Conservation (phyloP, 2,113 vertebrate species). For the Lates calcarifer region DNA sequence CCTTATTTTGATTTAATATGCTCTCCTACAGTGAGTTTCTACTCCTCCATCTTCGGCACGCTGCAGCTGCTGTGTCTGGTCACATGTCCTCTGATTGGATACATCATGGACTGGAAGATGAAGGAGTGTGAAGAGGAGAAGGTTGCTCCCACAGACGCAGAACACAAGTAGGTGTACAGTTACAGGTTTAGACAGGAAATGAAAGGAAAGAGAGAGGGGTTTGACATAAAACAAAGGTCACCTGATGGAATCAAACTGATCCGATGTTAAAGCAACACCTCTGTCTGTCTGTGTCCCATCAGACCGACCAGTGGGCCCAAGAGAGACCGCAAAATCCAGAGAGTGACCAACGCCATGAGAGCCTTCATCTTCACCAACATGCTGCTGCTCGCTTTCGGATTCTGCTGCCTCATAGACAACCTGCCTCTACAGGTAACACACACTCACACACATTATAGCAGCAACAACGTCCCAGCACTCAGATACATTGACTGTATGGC, state of each 20-base stretch:
- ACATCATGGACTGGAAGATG: conserved; percentile 94
- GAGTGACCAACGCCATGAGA: conserved; percentile 91
- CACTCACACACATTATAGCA: neutral
- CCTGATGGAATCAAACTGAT: too few relatives aligned
- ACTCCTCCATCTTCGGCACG: conserved; percentile 90
- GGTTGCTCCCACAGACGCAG: neutral
- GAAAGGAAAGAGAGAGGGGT: too few relatives aligned
- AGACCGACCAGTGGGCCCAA: conserved; percentile 37
- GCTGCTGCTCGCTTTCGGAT: conserved; percentile 88
- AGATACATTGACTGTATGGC: neutral
- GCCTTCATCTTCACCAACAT: conserved; percentile 91
- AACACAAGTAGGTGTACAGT: conserved; percentile 53
- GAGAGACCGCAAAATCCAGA: conserved; percentile 89
- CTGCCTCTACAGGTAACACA: conserved; percentile 88
- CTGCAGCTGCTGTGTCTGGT: conserved; percentile 91
- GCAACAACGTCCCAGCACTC: neutral
- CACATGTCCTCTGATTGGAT: conserved; percentile 93
- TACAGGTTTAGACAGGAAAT: neutral
- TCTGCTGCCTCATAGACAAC: conserved; percentile 86
- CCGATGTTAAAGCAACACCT: too few relatives aligned
- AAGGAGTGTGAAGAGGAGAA: conserved; percentile 80
- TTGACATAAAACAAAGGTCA: too few relatives aligned
- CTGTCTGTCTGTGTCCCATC: conserved; percentile 31
- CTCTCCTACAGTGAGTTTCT: conserved; percentile 85
- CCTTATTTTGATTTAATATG: neutral